Percentiles rank a stretch among this genome's conserved stretches.
phyloP scores from a whole-genome alignment of 2,113 vertebrate genomes.

The Pogonocichla stellata region DNA sequence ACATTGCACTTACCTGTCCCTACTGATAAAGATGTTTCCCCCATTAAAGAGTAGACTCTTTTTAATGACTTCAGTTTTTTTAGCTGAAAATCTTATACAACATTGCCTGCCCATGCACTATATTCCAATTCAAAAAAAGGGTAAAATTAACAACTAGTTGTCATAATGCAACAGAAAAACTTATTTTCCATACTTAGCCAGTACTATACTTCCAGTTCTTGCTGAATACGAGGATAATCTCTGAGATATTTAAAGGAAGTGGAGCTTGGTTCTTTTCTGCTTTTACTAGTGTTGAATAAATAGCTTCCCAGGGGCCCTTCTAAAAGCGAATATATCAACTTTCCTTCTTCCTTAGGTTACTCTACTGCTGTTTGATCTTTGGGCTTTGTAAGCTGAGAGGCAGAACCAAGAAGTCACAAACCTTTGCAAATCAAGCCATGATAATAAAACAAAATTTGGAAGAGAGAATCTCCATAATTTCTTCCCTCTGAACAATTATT shows the following conservation, averaged over 20 bases:
- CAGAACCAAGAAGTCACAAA: not conserved
- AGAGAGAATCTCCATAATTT: not conserved
- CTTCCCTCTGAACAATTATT: not conserved
- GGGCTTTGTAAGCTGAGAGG: not conserved
- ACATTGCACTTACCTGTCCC: not conserved
- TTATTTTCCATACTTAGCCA: not conserved
- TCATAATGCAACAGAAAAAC: not conserved
- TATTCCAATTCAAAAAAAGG: not conserved
- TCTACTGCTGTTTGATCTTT: not conserved
- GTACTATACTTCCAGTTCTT: not conserved
- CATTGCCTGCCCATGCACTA: not conserved
- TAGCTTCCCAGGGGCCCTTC: not conserved
- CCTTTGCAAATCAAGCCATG: not conserved
- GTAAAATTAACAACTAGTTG: not conserved
- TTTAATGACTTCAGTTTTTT: not conserved
- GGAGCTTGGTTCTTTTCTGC: not conserved
- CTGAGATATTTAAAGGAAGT: not conserved
- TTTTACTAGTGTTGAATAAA: not conserved
- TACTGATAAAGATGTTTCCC: not conserved
- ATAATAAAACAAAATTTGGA: not conserved
- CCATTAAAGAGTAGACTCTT: not conserved
- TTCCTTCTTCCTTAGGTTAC: not conserved
- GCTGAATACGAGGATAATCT: not conserved
- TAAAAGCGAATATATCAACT: not conserved
- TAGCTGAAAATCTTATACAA: not conserved